Evolutionary conservation across 2,888 invertebrate genomes (phyloP), one percentile per base, ranked within the genome.

Genomic region (Petrophora chlorosata): DNA sequence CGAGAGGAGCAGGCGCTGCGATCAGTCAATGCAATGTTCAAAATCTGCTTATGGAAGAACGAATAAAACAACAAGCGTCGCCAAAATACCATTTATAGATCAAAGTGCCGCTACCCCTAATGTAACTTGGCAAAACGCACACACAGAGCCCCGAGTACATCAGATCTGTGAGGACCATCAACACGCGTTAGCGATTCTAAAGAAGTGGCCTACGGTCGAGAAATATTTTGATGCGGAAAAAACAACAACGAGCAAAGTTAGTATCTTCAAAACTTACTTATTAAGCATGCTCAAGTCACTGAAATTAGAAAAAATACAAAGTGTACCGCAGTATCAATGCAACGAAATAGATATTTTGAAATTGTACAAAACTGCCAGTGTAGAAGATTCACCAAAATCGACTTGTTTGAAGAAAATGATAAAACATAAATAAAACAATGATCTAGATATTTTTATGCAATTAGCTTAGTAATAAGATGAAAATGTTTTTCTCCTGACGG

Each of bases 271-370:
- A 62, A 46, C 48, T 0, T 63, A 56, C 30, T 26, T 80, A 1
- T 49, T 12, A 2, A 51, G 58, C n/a, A 44, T 74, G 9, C 23
- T 76, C 0, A 65, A 70, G 8, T 56, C 52, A 14, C 62, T 85
- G 1, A 70, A 68, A 41, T 50, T 79, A 8, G 70, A 79, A 45
- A 84, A 81, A 67, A 83, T 85, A 56, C 63, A 79, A 60, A 70
- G 49, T 49, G 40, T 79, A 40, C 73, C 79, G 7, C 51, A 60
- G 7, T 73, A 72, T 45, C 44, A 44, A 14, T 41, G 61, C n/a
- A 42, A 53, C 2, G 60, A 75, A 14, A 54, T 55, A 32, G 46
- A 69, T 48, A 50, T 59, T 19, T 35, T 75, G 15, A 68, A 64
- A 44, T 65, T 85, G 45, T 83, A 78, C 54, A 70, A 62, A 57